Evolutionary conservation across 2,797 vertebrate genomes (phyloP).

Genomic region (Cyprinella venusta): DNA sequence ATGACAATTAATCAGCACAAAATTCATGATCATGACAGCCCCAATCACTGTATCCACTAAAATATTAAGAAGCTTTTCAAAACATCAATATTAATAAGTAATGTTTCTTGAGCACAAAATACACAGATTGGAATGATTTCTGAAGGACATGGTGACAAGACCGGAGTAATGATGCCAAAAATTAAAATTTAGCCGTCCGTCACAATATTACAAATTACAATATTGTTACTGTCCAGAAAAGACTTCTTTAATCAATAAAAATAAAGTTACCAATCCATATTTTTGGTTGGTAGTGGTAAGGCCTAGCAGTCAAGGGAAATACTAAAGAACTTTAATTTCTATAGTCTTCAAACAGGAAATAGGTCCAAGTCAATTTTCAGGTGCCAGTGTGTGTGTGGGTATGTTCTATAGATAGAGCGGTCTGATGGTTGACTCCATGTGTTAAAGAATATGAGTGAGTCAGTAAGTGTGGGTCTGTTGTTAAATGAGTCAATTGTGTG

Average conservation of each 20-base stretch:
- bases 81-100: not conserved
- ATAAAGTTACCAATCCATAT: not conserved
- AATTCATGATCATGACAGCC: too few species aligned
- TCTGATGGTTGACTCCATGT: conserved; percentile 2
- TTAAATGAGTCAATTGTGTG: conserved; percentile 25
- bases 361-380: not conserved
- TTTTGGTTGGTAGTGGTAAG: not conserved
- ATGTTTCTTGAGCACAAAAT: not conserved
- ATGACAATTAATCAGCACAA: not conserved
- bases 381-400: conserved; percentile 10
- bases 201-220: not conserved
- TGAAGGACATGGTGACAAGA: not conserved
- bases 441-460: conserved; percentile 28
- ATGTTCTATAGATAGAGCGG: conserved; percentile 37
- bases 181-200: not conserved
- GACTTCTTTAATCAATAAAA: not conserved
- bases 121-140: not conserved
- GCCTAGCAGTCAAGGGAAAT: not conserved
- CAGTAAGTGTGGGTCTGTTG: conserved; percentile 20
- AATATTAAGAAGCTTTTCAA: not conserved
- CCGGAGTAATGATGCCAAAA: not conserved
- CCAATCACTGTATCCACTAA: not conserved
- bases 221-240: not conserved
- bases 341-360: not conserved
- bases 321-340: not conserved